Evolutionary conservation across 2,888 invertebrate genomes (phyloP), one percentile per base, ranked within the genome.

Genomic region (Augochlorella aurata): DNA sequence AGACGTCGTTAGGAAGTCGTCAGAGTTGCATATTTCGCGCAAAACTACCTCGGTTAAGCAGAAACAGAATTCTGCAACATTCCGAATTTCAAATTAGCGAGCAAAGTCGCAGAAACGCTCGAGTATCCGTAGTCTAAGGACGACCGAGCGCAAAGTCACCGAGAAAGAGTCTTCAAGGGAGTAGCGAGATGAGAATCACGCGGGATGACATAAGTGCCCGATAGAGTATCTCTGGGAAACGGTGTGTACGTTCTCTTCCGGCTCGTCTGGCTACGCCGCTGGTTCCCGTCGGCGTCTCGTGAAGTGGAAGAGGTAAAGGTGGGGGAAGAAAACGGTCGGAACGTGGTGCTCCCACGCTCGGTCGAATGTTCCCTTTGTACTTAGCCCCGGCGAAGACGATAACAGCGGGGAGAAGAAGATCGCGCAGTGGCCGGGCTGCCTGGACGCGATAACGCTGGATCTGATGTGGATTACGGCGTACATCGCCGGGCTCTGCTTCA

Each of bases 391-490:
- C 10, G 77, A 61, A 49, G 52, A 70, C 58, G 74, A 74, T 78
- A 72, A 75, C 70, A 66, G n/a, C 38, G 69, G 61, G 45, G 68
- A 21, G n/a, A 68, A 24, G 50, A 74, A 24, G 50, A 74, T 16
- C 73, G 24, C 68, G 52, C 58, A 68, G 74, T 71, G 70, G 70
- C 83, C 68, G 65, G 85, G 82, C 77, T 88, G 87, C 74, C 74
- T 77, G 52, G 84, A 87, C 49, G 89, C 85, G 86, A 89, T 88
- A 88, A 84, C 85, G 70, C 74, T 82, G 82, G 85, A 86, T 83
- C 82, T 86, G 79, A 86, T 86, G 81, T 87, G 87, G 87, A 88
- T 89, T 73, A 86, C 77, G 10, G 83, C 87, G 78, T 86, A 84
- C 78, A 77, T 87, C 50, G 75, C 78, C 38, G 85, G 86, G 83